Evolutionary conservation across 1,140 invertebrate species (phyloP), one percentile per base, ranked within the genome.

Genomic region (Drosophila orosa): DNA sequence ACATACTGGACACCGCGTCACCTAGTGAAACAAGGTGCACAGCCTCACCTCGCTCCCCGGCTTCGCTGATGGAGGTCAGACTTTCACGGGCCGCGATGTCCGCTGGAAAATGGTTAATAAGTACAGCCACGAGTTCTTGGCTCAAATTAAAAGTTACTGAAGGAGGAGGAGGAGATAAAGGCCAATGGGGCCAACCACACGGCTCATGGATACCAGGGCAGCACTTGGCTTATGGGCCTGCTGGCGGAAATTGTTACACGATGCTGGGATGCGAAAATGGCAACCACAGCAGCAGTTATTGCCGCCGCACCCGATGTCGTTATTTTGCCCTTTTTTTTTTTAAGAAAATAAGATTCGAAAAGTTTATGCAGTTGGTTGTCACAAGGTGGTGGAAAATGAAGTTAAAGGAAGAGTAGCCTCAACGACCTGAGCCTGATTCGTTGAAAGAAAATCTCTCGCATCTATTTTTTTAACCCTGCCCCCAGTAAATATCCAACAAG

Each of bases 71-170:
- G 33, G 29, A 50, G 57, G 56, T 35, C 45, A 59, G 56, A 68
- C 55, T 8, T 35, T 22, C 17, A 25, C 25, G 47, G 40, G 19
- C 48, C 4, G 57, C 27, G 37, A 59, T 48, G 69, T 57, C 58
- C 58, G 59, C 45, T 76, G 76, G 59, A 62, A 67, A 67, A 65
- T 56, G 74, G 65, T 77, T 85, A 80, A 85, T 85, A 85, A 81
- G 81, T 74, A 74, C 37, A 52, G 54, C 68, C 81, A 78, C 65
- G 82, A 68, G 63, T 77, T 74, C 82, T 80, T 74, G 72, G 63
- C 76, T 87, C 67, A 87, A 83, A 86, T 86, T 87, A 79, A 86
- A 86, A 86, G 82, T 87, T 86, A 86, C 83, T 87, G 73, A 83
- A 89, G 78, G 83, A 72, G 69, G 55, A 54, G 57, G 60, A 50